Evolutionary conservation across 2,113 vertebrate species (phyloP).

Genomic region (Merops nubicus): DNA sequence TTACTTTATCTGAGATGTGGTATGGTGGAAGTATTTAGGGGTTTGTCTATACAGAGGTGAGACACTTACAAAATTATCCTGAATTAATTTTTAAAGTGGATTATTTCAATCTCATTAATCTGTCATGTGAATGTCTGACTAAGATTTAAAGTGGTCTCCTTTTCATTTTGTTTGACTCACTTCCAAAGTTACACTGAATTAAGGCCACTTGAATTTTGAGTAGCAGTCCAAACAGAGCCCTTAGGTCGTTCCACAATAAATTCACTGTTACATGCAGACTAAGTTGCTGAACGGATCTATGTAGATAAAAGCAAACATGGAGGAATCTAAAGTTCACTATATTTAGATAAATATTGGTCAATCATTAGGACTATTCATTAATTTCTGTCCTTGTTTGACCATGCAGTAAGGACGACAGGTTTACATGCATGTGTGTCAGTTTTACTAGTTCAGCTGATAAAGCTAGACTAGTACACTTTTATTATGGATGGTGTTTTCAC

Average conservation of each 20-base stretch:
- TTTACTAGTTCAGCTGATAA: not conserved
- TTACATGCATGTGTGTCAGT: not conserved
- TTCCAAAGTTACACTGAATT: not conserved
- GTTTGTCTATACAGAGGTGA: not conserved
- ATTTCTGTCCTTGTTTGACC: not conserved
- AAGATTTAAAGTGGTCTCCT: not conserved
- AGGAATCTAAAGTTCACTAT: fast-evolving
- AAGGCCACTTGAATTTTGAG: not conserved
- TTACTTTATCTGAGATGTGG: not conserved
- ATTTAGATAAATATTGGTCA: not conserved
- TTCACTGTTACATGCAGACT: not conserved
- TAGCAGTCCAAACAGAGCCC: not conserved
- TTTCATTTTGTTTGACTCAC: not conserved
- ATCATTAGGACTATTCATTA: not conserved
- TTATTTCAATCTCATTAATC: slow-evolving; percentile 19
- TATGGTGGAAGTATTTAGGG: fast-evolving
- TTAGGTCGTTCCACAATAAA: not conserved
- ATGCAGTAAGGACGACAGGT: not conserved
- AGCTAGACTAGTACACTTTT: not conserved
- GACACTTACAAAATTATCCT: not conserved
- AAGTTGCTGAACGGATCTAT: not conserved
- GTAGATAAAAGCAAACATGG: not conserved
- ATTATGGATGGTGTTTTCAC: not conserved
- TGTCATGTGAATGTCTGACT: not conserved
- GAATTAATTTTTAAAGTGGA: slow-evolving; percentile 11